A percentile compares a stretch with the other conserved stretches of the same genome.
These are phyloP conservation scores for Stegodyphus mimosarum DNA, from an alignment of 1,140 invertebrate species.

Conservation along the genomic window DNA sequence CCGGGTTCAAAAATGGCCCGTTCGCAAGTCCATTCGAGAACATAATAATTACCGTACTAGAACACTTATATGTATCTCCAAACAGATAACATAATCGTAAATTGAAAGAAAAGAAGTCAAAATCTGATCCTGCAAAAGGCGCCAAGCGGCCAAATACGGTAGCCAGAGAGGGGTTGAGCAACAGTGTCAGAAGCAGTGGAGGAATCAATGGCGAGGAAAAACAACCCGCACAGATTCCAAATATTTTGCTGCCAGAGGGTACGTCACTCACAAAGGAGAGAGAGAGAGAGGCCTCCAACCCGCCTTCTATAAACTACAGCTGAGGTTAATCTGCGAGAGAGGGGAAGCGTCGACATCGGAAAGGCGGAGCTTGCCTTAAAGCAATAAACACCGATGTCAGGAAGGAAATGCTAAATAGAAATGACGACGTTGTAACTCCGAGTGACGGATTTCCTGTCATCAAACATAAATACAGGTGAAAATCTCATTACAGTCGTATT, in stretches of 20 bases:
- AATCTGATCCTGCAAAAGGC: not conserved
- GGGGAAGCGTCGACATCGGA: conserved; percentile 21
- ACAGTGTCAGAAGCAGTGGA: conserved; percentile 41
- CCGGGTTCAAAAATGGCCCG: no score
- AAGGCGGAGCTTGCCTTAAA: conserved; percentile 47
- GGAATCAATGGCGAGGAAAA: conserved; percentile 58
- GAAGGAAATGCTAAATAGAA: conserved; percentile 53
- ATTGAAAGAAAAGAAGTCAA: no score
- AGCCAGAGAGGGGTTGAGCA: not conserved
- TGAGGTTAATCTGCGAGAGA: conserved; percentile 47
- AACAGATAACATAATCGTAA: no score
- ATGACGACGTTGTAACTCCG: not conserved
- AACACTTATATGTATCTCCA: no score
- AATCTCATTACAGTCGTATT: no score
- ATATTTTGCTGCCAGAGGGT: conserved; percentile 57
- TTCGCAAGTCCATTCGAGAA: no score
- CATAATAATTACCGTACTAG: no score
- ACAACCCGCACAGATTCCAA: conserved; percentile 54
- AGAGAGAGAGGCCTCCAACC: not conserved
- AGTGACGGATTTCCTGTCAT: not conserved
- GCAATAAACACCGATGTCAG: conserved; percentile 54
- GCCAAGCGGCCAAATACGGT: conserved; percentile 26
- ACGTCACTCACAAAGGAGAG: conserved; percentile 47
- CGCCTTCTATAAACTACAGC: conserved; percentile 42
- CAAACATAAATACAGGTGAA: not conserved